Evolutionary conservation across 1,140 invertebrate genomes (phyloP), one percentile per base, ranked within the genome.

Genomic region (Zelostemma sp.): DNA sequence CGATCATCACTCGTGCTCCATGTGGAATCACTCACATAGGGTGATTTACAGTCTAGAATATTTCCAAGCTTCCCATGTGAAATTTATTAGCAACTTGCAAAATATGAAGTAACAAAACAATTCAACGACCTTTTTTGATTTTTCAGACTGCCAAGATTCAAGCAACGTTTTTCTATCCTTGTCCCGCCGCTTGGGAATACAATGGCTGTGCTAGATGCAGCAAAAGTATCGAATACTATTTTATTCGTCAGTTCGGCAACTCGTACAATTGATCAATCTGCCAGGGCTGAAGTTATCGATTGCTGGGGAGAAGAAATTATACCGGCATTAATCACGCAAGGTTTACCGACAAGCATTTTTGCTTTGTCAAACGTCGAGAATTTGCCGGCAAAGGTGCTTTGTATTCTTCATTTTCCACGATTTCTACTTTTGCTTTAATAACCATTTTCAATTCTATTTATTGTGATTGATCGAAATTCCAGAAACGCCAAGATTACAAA

Each of bases 201-300:
- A 31, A 89, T 93, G 75, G 88, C 89, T 45, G 85, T 92, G 1
- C 81, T 98, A 46, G 96, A 98, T 89, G 88, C 91, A 41, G 85
- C 92, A 0, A 98, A 97, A 88, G 88, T 95, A 17, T 91, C 92
- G 38, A 95, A 96, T 78, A 93, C 92, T 11, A 88, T 93, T 11
- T 58, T 97, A 15, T 91, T 95, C 80, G 74, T 96, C 1, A 87
- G 91, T 73, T 91, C 91, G 17, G 89, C 90, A 6, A 78, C 87
- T 19, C 78, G 77, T 74, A 82, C 80, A 5, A 71, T 76, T 14
- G 84, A 86, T 16, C 81, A 84, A 53, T 86, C 83, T 75, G 33
- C 18, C 9, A 69, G 47, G 60, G 51, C 43, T 15, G 85, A 88
- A 68, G 81, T 91, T 21, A 87, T 95, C 46, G 93, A 96, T 86